A percentile compares a stretch with the other conserved stretches of the same genome.
These are phyloP conservation scores for Macaca mulatta DNA, from an alignment of 2,113 vertebrate species.

Conservation along the genomic window DNA sequence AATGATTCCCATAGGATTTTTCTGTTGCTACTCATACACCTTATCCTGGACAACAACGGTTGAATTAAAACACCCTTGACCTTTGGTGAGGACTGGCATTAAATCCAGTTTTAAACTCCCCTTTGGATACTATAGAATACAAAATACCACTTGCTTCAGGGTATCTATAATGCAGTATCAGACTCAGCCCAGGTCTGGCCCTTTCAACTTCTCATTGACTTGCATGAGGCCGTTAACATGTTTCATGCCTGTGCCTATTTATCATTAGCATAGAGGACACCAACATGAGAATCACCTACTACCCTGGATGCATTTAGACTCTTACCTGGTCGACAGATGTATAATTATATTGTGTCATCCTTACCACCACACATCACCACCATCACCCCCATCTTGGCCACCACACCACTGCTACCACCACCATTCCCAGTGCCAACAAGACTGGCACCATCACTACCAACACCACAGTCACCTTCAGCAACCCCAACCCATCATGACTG, in stretches of 20 bases:
- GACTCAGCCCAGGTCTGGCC: neutral
- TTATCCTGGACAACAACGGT: neutral
- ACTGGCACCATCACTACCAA: neutral
- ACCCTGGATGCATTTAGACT: neutral
- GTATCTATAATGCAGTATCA: neutral
- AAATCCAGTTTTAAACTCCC: neutral
- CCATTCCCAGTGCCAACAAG: neutral
- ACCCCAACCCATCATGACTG: rapidly evolving
- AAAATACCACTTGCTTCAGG: neutral
- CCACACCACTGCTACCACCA: neutral
- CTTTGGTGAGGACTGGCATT: neutral
- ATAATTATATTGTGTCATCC: neutral
- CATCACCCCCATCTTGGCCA: rapidly evolving
- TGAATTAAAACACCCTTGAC: neutral
- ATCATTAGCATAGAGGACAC: neutral
- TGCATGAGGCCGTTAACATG: neutral
- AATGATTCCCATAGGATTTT: neutral
- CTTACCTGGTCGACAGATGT: neutral
- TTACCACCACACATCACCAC: neutral
- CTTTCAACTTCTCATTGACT: neutral
- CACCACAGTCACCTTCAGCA: rapidly evolving
- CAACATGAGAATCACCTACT: neutral
- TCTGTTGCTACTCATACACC: neutral
- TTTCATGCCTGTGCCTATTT: neutral
- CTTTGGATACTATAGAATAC: neutral